These are phyloP conservation scores for Smutsia temminckii DNA, from an alignment of 2,797 vertebrate species.

Conservation along the genomic window DNA sequence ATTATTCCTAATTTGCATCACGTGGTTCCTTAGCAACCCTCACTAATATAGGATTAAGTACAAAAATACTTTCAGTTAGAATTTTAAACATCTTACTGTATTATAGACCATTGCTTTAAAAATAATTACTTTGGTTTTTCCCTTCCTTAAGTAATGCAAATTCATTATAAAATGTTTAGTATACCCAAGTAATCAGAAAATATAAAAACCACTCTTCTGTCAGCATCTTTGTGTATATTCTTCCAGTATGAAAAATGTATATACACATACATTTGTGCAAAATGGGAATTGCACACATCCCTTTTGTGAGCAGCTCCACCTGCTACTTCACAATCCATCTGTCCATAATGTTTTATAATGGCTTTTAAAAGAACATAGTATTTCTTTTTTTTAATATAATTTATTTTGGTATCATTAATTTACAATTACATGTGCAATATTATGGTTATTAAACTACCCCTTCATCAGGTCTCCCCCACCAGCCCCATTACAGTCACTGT, in stretches of 20 bases:
- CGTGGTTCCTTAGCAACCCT: constrained; percentile 71
- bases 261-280: background rate
- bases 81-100: constrained; percentile 57
- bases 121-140: background rate
- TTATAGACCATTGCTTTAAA: constrained; percentile 18
- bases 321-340: background rate
- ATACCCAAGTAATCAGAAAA: background rate
- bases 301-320: background rate
- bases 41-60: constrained; percentile 28
- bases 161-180: background rate
- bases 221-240: background rate
- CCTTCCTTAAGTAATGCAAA: background rate
- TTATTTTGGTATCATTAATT: too few species aligned
- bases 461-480: too few species aligned
- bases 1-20: constrained; percentile 12
- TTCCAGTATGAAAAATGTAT: background rate
- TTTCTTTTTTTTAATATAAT: background rate
- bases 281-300: background rate
- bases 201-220: background rate
- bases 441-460: too few species aligned
- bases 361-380: background rate
- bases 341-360: background rate
- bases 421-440: too few species aligned
- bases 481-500: too few species aligned
- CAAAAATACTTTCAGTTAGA: constrained; percentile 64